phyloP scores from a whole-genome alignment of 2,113 vertebrate genomes.

The Corythornis vintsioides region DNA sequence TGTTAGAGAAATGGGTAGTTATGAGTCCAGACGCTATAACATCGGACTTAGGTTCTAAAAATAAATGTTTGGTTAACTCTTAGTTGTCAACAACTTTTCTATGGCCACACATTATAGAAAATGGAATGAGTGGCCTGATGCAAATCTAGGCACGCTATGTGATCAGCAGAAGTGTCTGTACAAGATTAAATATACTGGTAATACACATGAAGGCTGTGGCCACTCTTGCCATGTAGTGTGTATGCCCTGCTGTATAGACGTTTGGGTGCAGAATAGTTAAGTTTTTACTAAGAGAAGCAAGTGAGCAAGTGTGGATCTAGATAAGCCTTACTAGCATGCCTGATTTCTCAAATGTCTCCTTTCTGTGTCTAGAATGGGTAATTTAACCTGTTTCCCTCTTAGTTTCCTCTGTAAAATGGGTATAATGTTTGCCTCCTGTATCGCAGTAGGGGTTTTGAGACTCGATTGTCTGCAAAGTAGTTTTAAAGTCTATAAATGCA shows the following conservation, averaged over 20 bases:
- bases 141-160: not conserved
- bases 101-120: constrained; percentile 41
- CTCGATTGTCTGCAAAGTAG: constrained; percentile 57
- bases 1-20: constrained; percentile 74
- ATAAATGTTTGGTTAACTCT: constrained; percentile 74
- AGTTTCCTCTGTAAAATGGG: constrained; percentile 11
- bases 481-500: constrained; percentile 60
- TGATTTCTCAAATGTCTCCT: not conserved
- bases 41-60: constrained; percentile 69
- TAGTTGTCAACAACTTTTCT: constrained; percentile 70
- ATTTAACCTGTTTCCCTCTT: not conserved
- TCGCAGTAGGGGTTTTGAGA: constrained; percentile 29
- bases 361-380: not conserved
- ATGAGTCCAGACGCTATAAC: constrained; percentile 61
- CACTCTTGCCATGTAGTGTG: fast-evolving
- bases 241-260: not conserved
- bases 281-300: not conserved
- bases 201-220: not conserved
- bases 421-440: constrained; percentile 28
- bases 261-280: not conserved
- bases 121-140: constrained; percentile 34
- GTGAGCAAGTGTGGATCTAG: not conserved
- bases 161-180: not conserved
- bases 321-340: not conserved
- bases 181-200: not conserved